Evolutionary conservation across 2,888 invertebrate species (phyloP).

Genomic region (Philereme transversata): DNA sequence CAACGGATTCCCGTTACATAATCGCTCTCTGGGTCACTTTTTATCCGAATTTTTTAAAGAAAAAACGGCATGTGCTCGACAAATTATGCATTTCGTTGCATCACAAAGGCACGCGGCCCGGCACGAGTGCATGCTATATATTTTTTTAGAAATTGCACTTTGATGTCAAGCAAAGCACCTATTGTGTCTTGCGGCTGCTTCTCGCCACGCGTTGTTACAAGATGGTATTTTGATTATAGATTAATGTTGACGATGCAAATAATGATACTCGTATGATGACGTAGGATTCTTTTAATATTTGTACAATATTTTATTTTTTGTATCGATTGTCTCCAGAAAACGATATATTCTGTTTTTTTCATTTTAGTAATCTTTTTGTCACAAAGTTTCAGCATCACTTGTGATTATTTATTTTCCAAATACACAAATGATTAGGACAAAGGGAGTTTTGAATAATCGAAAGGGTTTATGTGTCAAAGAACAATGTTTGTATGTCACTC

Average conservation of each 20-base stretch:
- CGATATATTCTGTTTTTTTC: too few species aligned
- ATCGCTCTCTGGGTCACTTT: slow-evolving; percentile 76
- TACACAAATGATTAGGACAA: too few species aligned
- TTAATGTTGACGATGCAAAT: slow-evolving; percentile 27
- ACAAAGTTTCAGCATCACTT: too few species aligned
- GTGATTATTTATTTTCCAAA: too few species aligned
- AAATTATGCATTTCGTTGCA: slow-evolving; percentile 81
- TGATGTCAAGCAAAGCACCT: slow-evolving; percentile 66
- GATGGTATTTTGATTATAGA: slow-evolving; percentile 38
- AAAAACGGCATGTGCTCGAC: slow-evolving; percentile 79
- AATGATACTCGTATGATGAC: slow-evolving; percentile 30
- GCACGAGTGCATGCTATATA: slow-evolving; percentile 64
- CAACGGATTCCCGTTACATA: slow-evolving; percentile 73
- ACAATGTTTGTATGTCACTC: too few species aligned
- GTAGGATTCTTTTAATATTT: slow-evolving; percentile 23
- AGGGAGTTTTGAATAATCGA: too few species aligned
- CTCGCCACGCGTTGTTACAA: slow-evolving; percentile 51
- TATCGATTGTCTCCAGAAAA: too few species aligned
- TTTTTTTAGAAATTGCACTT: slow-evolving; percentile 68
- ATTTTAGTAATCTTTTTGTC: too few species aligned
- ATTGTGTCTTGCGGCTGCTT: slow-evolving; percentile 62
- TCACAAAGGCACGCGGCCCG: slow-evolving; percentile 69
- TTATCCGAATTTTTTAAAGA: slow-evolving; percentile 58
- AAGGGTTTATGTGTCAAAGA: too few species aligned
- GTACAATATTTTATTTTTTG: too few species aligned